Percentiles rank a stretch among this genome's conserved stretches.
Evolutionary conservation across 2,888 invertebrate species (phyloP).

Genomic region (Callosobruchus maculatus): DNA sequence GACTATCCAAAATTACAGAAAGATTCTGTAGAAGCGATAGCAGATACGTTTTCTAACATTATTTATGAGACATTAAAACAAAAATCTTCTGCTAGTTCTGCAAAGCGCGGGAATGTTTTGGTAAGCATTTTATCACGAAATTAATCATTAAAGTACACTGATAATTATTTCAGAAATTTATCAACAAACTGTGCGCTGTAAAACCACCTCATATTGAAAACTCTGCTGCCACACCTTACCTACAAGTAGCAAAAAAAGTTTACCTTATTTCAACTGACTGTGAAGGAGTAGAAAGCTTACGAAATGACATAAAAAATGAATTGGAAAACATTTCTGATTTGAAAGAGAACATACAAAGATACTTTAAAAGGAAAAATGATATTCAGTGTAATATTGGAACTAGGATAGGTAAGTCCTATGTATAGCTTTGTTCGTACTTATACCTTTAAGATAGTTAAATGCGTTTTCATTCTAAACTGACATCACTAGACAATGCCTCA

Average conservation of each 20-base stretch:
- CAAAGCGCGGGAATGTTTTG: background rate
- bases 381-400: background rate
- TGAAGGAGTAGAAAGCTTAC: background rate
- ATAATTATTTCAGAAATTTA: background rate
- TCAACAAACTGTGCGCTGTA: background rate
- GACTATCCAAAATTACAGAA: background rate
- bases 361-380: background rate
- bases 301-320: background rate
- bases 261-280: background rate
- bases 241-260: background rate
- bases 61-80: background rate
- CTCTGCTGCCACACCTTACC: background rate
- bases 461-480: no score
- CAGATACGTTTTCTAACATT: background rate
- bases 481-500: no score
- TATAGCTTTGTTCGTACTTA: no score
- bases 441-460: no score
- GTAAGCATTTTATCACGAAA: background rate
- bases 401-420: background rate
- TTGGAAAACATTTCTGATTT: background rate
- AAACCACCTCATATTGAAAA: background rate
- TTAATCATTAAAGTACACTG: no score
- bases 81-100: background rate
- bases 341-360: background rate
- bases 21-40: background rate